phyloP scores from a whole-genome alignment of 2,888 invertebrate genomes.

The Craniophora ligustri region DNA sequence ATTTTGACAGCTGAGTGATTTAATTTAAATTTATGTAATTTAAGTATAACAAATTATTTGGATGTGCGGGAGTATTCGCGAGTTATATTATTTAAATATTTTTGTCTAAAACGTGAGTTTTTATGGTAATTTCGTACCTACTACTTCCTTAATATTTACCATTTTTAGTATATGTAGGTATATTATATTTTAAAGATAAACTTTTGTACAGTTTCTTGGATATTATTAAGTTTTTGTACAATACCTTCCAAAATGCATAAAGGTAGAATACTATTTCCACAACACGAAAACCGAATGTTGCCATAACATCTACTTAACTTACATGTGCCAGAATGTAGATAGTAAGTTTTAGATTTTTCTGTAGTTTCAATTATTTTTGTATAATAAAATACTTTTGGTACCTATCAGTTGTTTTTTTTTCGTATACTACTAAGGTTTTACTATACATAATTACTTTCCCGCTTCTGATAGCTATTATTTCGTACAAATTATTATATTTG shows the following conservation, averaged over 20 bases:
- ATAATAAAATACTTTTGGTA: constrained; percentile 53
- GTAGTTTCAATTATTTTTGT: constrained; percentile 51
- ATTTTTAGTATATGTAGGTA: too few relatives aligned
- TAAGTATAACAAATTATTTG: too few relatives aligned
- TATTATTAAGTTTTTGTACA: constrained; percentile 44
- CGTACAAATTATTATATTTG: too few relatives aligned
- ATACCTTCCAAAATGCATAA: constrained; percentile 8
- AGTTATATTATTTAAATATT: too few relatives aligned
- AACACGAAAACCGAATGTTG: constrained; percentile 11
- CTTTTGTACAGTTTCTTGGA: constrained; percentile 52
- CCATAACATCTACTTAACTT: constrained; percentile 32
- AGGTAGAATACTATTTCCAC: background rate
- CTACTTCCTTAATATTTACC: too few relatives aligned
- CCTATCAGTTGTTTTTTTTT: constrained; percentile 14
- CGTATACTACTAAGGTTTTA: background rate
- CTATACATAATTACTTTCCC: background rate
- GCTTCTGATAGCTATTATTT: too few relatives aligned
- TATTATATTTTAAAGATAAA: background rate
- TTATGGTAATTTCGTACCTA: too few relatives aligned
- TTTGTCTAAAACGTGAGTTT: too few relatives aligned
- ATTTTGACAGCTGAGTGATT: constrained; percentile 52
- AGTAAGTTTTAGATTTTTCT: constrained; percentile 32
- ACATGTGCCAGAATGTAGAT: constrained; percentile 47
- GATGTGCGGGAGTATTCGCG: too few relatives aligned
- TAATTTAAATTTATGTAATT: background rate